These are phyloP conservation scores for Pardosa pseudoannulata DNA, from an alignment of 2,888 invertebrate genomes.

Conservation along the genomic window DNA sequence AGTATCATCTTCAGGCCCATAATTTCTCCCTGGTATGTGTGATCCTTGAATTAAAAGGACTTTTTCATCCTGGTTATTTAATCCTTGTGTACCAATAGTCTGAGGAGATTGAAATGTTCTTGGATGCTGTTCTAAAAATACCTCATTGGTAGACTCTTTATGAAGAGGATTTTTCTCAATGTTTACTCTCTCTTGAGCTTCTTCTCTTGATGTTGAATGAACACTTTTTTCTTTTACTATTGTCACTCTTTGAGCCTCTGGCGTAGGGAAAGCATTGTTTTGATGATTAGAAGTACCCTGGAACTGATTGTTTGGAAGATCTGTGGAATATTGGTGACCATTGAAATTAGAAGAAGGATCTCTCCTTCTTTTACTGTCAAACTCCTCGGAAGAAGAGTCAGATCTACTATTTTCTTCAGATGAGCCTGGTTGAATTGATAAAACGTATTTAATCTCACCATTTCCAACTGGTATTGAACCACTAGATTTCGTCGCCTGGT, in stretches of 20 bases:
- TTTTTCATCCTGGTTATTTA: slow-evolving; percentile 19
- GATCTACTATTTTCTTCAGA: slow-evolving; percentile 3
- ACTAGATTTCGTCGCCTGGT: background rate
- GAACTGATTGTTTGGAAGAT: background rate
- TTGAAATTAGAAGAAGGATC: background rate
- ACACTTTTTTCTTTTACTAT: slow-evolving; percentile 30
- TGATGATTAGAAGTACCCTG: background rate
- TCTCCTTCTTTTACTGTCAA: background rate
- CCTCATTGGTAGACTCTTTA: background rate
- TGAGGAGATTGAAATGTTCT: slow-evolving; percentile 8
- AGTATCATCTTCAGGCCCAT: slow-evolving; percentile 42
- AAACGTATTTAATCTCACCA: background rate
- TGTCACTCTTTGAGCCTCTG: slow-evolving; percentile 34
- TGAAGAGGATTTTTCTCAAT: slow-evolving; percentile 16
- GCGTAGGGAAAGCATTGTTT: background rate
- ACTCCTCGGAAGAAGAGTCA: background rate
- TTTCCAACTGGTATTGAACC: background rate
- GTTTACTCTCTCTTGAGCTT: slow-evolving; percentile 38
- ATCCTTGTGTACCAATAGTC: background rate
- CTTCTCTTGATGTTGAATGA: slow-evolving; percentile 36
- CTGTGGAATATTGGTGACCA: background rate
- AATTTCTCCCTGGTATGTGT: slow-evolving; percentile 41
- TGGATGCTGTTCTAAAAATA: background rate
- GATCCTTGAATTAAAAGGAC: slow-evolving; percentile 40
- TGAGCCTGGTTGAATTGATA: background rate